Evolutionary conservation across 2,888 invertebrate species (phyloP).

Genomic region (Ecliptopera silaceata): DNA sequence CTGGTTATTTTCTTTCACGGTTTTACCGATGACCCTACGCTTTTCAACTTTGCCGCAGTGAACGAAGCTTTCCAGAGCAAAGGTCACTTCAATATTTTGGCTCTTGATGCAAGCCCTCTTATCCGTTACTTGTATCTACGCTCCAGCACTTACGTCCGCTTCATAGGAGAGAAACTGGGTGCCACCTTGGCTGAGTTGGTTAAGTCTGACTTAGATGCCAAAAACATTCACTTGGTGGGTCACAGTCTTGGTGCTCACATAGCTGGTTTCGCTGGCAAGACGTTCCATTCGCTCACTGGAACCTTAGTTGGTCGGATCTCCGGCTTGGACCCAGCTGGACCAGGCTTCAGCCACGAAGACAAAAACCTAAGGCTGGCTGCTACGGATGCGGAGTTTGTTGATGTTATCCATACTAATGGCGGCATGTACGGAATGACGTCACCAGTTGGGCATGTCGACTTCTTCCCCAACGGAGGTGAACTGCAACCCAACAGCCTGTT

Average conservation of each 20-base stretch:
- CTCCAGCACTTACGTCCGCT: slow-evolving; percentile 63
- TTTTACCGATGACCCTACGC: slow-evolving; percentile 64
- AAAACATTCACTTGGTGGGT: slow-evolving; percentile 64
- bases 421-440: slow-evolving; percentile 63
- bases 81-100: slow-evolving; percentile 62
- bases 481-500: slow-evolving; percentile 65
- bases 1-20: slow-evolving; percentile 68
- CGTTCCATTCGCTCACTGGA: slow-evolving; percentile 53
- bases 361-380: slow-evolving; percentile 47
- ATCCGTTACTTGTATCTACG: slow-evolving; percentile 68
- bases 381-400: slow-evolving; percentile 63
- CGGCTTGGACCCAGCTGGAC: slow-evolving; percentile 73
- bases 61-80: slow-evolving; percentile 34
- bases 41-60: slow-evolving; percentile 51
- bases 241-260: slow-evolving; percentile 76
- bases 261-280: slow-evolving; percentile 64
- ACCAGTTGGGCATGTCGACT: slow-evolving; percentile 65
- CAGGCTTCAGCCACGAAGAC: slow-evolving; percentile 64
- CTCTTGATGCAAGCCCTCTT: slow-evolving; percentile 70
- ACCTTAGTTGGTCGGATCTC: slow-evolving; percentile 59
- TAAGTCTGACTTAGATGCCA: slow-evolving; percentile 57
- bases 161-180: slow-evolving; percentile 67
- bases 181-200: slow-evolving; percentile 55
- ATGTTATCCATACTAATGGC: slow-evolving; percentile 64
- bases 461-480: slow-evolving; percentile 64